Evolutionary conservation across 2,797 vertebrate genomes (phyloP).

Genomic region (Catamblyrhynchus diadema): DNA sequence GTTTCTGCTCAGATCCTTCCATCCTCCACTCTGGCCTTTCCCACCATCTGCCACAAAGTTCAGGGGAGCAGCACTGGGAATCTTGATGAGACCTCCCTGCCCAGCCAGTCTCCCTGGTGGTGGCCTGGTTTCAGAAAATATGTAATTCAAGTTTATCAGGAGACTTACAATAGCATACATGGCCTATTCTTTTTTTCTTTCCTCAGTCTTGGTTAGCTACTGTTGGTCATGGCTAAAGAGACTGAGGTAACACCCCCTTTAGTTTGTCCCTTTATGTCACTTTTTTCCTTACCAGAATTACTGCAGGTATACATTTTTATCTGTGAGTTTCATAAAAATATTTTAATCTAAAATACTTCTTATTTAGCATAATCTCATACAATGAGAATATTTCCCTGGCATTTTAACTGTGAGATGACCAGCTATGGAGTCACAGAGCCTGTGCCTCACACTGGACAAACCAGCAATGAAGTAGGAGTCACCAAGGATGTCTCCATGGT

Average conservation of each 20-base stretch:
- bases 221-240: neutral
- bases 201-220: neutral
- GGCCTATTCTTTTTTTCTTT: neutral
- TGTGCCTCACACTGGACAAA: slow-evolving; percentile 83
- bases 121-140: neutral
- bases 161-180: neutral
- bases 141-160: neutral
- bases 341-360: neutral
- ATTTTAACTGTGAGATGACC: slow-evolving; percentile 86
- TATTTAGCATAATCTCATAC: neutral
- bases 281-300: neutral
- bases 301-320: neutral
- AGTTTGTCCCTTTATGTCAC: neutral
- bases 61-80: neutral
- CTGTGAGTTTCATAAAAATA: neutral
- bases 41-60: neutral
- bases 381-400: slow-evolving; percentile 69
- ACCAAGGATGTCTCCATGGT: slow-evolving; percentile 84
- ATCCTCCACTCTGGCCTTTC: neutral
- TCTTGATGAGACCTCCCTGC: neutral
- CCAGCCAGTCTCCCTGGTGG: neutral
- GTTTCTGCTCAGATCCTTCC: neutral
- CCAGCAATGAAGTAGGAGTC: slow-evolving; percentile 85
- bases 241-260: neutral
- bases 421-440: slow-evolving; percentile 83